phyloP scores from a whole-genome alignment of 2,113 vertebrate species.

The Scophthalmus maximus region DNA sequence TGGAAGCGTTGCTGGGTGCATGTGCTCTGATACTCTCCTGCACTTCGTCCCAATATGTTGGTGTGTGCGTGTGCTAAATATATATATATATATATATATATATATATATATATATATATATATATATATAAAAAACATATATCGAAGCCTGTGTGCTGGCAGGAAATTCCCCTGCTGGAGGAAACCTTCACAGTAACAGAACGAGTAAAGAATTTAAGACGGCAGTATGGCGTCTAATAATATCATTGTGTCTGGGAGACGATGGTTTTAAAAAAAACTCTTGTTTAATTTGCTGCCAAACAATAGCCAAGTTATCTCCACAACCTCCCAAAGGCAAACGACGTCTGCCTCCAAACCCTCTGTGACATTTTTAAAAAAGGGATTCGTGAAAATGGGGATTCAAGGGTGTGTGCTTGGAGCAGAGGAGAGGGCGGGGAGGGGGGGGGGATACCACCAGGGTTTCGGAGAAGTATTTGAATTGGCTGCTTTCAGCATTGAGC shows the following conservation, averaged over 20 bases:
- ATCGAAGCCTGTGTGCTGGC: not conserved
- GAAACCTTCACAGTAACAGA: slow-evolving; percentile 3
- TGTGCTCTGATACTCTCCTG: slow-evolving; percentile 27
- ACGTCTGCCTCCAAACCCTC: not conserved
- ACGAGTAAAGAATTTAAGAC: not conserved
- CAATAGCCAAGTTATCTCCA: not conserved
- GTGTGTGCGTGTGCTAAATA: no score
- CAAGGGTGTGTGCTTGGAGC: not conserved
- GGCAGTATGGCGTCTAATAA: not conserved
- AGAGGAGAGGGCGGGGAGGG: not conserved
- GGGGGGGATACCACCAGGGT: not conserved
- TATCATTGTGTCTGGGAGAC: not conserved
- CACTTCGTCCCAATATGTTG: not conserved
- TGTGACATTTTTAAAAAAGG: slow-evolving; percentile 25
- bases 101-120: no score
- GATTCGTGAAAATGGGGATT: slow-evolving; percentile 10
- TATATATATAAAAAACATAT: slow-evolving; percentile 4
- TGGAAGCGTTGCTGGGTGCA: slow-evolving; percentile 15
- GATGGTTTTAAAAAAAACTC: not conserved
- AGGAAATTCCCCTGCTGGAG: not conserved
- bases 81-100: no score
- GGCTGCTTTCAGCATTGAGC: slow-evolving; percentile 18
- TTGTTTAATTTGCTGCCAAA: slow-evolving; percentile 17
- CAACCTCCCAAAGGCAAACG: not conserved
- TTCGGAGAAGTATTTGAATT: not conserved